Base-by-base conservation (phyloP, 2,113 vertebrate genomes). In the Rhineura floridana region DNA sequence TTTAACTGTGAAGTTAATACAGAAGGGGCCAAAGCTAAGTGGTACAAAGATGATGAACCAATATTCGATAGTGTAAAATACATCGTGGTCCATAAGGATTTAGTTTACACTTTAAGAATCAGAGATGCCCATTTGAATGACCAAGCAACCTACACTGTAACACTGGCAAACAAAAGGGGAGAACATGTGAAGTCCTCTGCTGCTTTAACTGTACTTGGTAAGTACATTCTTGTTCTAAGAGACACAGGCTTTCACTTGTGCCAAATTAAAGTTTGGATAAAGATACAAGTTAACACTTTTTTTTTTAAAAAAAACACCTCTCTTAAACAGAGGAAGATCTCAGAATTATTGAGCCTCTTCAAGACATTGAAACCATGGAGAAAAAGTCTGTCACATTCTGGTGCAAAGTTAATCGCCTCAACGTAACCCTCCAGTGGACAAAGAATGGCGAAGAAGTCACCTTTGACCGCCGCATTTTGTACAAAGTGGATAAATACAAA, bases 1-100 rank as follows among this genome's bases (percentile, higher is more conserved):
- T 99, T 99, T 88, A 98, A 99, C 96, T 99, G 99, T 82, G 99
- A 99, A 96, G 98, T 98, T 36, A 99, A 99, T 94, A 96, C 97
- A 0, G 98, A 98, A 93, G 98, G 98, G 92, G 98, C 98, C 12
- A 99, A 99, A 94, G 98, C 98, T 88, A 99, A 99, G 91, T 99
- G 99, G 99, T 97, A 98, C 93, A 98, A 98, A 96, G 97, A 98
- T 81, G 97, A 98, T 1, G 98, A 99, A 91, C 97, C 98, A 25
- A 97, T 99, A 91, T 99, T 99, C 91, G 99, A 99, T 91, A 99
- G 98, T 94, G 96, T 97, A 95, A 99, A 99, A 96, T 98, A 98
- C 89, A 96, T 98, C 91, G 97, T 99, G 96, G 91, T 97, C 84
- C 98, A 99, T 92, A 98, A 98, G 93, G 98, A 98, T 95, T 97